Conservation (phyloP, 2,113 vertebrate genomes). For the Corythoichthys haematopterus region DNA sequence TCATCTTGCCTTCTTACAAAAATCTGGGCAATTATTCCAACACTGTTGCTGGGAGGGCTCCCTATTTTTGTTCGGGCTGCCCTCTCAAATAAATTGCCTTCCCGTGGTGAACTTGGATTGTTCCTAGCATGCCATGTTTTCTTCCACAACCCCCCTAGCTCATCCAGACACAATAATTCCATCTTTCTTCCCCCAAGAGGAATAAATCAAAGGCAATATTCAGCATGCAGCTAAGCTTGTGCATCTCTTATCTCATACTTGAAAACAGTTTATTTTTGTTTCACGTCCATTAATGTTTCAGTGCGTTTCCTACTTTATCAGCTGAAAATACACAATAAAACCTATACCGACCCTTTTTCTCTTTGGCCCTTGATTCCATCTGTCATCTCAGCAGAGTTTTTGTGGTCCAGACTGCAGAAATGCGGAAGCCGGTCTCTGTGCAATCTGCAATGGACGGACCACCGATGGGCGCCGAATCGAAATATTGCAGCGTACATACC, state of each 20-base stretch:
- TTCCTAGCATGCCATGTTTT: constrained; percentile 52
- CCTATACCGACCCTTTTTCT: not conserved
- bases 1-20: constrained; percentile 54
- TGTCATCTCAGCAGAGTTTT: constrained; percentile 35
- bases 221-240: constrained; percentile 51
- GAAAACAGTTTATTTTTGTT: constrained; percentile 71
- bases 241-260: constrained; percentile 61
- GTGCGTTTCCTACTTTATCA: constrained; percentile 57
- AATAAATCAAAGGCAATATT: constrained; percentile 70
- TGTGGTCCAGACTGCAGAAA: constrained; percentile 45
- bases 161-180: constrained; percentile 45
- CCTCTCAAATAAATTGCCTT: constrained; percentile 75
- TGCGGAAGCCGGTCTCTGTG: constrained; percentile 13
- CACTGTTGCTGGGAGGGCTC: constrained; percentile 53
- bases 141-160: not conserved
- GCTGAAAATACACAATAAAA: constrained; percentile 39
- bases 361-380: constrained; percentile 4
- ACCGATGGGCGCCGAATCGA: too few relatives aligned
- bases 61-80: constrained; percentile 70
- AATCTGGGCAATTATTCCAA: constrained; percentile 69
- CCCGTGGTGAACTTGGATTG: constrained; percentile 66
- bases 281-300: constrained; percentile 65
- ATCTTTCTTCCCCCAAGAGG: constrained; percentile 56
- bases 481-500: too few relatives aligned
- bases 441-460: too few relatives aligned